Base-by-base conservation (phyloP, 1,140 invertebrate genomes). In the Drosophila albomicans region DNA sequence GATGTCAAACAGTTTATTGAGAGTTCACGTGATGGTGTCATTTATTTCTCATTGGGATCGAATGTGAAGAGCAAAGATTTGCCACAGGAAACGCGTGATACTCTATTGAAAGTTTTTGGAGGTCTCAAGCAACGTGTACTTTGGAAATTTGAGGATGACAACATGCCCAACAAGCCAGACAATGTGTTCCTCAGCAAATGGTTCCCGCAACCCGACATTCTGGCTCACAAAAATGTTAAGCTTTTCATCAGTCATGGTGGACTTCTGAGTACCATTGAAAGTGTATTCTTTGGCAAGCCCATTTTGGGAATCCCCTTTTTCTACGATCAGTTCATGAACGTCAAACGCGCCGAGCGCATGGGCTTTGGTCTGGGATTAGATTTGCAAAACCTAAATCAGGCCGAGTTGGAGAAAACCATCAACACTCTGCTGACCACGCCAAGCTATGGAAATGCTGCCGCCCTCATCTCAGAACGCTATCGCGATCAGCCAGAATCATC, bases 221-320 rank as follows among this genome's bases (percentile, higher is more conserved):
- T 96, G 52, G 96, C 94, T 32, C 96, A 96, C 93, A 93, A 94
- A 1, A 96, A 96, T 75, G 93, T 96, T 0, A 94, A 94, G 79
- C 92, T 94, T 0, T 96, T 97, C 73, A 95, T 97, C 13, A 95
- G 95, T 1, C 96, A 96, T 72, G 95, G 95, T 13, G 96, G 96
- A 3, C 81, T 95, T 15, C 93, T 96, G 13, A 96, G 96, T 65
- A 93, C 95, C 7, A 94, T 95, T 62, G 96, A 97, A 92, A 94
- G 96, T 5, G 86, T 96, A 0, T 95, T 95, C 91, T 94, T 95
- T 77, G 95, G 94, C 68, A 94, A 96, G n/a, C 96, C 96, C 1
- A 93, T 96, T 4, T 92, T 97, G 32, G 95, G 95, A 1, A 93
- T 96, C 65, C 96, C 96, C 5, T 91, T 96, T 13, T 94, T 95